Conservation (phyloP, 2,113 vertebrate species). For the Gnathonemus echidnorhynchus region DNA sequence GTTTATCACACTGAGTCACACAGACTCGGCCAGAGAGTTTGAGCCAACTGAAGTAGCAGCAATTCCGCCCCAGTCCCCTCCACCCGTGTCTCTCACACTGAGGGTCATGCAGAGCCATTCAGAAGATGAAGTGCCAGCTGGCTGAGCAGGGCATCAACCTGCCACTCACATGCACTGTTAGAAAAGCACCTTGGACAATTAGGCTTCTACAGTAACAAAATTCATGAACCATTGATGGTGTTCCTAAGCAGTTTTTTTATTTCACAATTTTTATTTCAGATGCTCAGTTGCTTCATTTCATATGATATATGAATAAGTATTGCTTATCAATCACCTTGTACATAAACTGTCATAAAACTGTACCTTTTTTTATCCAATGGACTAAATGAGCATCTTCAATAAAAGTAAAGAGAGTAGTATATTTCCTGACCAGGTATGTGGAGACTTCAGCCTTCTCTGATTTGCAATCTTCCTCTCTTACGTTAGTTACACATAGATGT, state of each 20-base stretch:
- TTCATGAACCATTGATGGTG: neutral
- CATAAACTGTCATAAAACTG: neutral
- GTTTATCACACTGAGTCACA: neutral
- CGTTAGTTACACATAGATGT: neutral
- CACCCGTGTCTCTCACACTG: neutral
- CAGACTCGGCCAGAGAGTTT: neutral
- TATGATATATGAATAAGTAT: too few species aligned
- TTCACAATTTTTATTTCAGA: neutral
- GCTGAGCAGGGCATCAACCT: neutral
- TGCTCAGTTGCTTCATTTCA: neutral
- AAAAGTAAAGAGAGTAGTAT: neutral
- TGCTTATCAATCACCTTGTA: neutral
- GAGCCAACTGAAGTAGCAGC: neutral
- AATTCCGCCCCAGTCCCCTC: neutral
- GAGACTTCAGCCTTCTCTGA: neutral
- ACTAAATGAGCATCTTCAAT: neutral
- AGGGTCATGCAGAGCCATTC: neutral
- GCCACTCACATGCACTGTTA: neutral
- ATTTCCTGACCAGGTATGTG: neutral
- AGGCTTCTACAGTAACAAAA: neutral
- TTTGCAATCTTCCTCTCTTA: neutral
- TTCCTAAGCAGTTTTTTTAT: neutral
- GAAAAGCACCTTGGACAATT: neutral
- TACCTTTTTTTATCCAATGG: neutral
- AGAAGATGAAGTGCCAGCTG: neutral